Evolutionary conservation across 2,113 vertebrate species (phyloP).

Genomic region (Atherinomorus stipes): DNA sequence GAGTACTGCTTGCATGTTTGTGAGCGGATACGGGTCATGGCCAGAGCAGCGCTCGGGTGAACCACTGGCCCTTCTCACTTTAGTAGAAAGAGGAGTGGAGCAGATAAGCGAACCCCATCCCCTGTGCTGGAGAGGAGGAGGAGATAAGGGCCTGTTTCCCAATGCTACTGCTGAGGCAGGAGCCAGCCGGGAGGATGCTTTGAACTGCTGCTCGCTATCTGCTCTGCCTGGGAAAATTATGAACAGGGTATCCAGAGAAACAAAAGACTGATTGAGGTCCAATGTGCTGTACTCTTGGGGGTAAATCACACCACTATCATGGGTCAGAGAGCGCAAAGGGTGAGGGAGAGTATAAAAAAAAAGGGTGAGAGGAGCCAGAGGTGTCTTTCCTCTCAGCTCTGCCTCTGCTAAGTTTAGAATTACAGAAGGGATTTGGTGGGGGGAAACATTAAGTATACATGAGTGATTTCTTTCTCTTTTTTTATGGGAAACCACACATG

Average conservation of each 20-base stretch:
- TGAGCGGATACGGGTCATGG: conserved; percentile 73
- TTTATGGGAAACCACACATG: conserved; percentile 63
- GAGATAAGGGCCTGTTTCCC: conserved; percentile 77
- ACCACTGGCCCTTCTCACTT: conserved; percentile 73
- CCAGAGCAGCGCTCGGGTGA: conserved; percentile 63
- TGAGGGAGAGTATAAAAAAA: conserved; percentile 53
- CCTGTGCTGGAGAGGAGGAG: conserved; percentile 54
- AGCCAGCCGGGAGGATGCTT: conserved; percentile 74
- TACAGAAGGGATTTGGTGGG: conserved; percentile 48
- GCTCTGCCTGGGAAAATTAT: conserved; percentile 79
- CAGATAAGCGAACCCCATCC: conserved; percentile 75
- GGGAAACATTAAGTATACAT: conserved; percentile 58
- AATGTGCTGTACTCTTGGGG: conserved; percentile 60
- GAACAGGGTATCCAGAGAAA: conserved; percentile 70
- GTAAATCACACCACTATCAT: conserved; percentile 72
- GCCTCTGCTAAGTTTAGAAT: conserved; percentile 46
- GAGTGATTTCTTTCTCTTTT: conserved; percentile 37
- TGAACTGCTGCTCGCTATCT: conserved; percentile 75
- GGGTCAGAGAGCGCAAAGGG: conserved; percentile 70
- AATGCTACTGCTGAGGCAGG: conserved; percentile 73
- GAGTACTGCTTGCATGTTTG: conserved; percentile 53
- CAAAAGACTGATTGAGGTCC: conserved; percentile 78
- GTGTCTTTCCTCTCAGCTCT: conserved; percentile 56
- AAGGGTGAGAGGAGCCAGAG: conserved; percentile 67
- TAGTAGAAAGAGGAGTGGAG: conserved; percentile 70